Percentiles rank a stretch among this genome's conserved stretches.
Conservation (phyloP, 2,888 invertebrate genomes). For the Agrochola lota region DNA sequence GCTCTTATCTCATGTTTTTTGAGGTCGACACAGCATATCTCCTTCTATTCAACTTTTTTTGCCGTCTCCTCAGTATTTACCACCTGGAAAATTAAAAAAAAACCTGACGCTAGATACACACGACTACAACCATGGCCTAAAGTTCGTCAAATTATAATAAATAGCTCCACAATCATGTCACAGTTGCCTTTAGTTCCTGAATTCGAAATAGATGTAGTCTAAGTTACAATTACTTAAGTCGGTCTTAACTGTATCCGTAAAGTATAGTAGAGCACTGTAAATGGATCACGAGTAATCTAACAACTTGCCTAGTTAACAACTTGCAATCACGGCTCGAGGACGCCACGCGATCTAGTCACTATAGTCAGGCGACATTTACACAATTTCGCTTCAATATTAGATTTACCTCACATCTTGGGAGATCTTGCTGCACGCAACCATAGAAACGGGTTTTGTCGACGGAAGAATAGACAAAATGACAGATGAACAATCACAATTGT, state of each 20-base stretch:
- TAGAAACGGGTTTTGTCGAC: no score
- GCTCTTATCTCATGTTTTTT: background rate
- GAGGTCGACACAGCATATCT: background rate
- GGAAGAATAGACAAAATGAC: no score
- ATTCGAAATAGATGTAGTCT: constrained; percentile 61
- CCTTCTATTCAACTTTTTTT: background rate
- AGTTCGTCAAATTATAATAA: constrained; percentile 15
- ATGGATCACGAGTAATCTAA: constrained; percentile 68
- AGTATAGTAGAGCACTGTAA: constrained; percentile 67
- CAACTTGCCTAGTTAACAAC: constrained; percentile 71
- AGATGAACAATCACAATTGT: no score
- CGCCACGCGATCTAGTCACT: constrained; percentile 65
- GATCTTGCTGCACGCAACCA: background rate
- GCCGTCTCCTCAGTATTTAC: no score
- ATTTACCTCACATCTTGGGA: constrained; percentile 31
- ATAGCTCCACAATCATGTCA: constrained; percentile 12
- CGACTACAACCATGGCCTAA: background rate
- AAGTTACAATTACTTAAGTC: constrained; percentile 66
- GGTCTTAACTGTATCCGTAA: constrained; percentile 66
- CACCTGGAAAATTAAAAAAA: no score
- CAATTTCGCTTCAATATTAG: constrained; percentile 52
- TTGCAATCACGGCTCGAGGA: constrained; percentile 67
- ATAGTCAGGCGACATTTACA: constrained; percentile 52
- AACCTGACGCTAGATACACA: background rate
- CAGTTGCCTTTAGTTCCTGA: constrained; percentile 46